Conservation (phyloP, 1,140 invertebrate genomes). For the Leptinotarsa texana region DNA sequence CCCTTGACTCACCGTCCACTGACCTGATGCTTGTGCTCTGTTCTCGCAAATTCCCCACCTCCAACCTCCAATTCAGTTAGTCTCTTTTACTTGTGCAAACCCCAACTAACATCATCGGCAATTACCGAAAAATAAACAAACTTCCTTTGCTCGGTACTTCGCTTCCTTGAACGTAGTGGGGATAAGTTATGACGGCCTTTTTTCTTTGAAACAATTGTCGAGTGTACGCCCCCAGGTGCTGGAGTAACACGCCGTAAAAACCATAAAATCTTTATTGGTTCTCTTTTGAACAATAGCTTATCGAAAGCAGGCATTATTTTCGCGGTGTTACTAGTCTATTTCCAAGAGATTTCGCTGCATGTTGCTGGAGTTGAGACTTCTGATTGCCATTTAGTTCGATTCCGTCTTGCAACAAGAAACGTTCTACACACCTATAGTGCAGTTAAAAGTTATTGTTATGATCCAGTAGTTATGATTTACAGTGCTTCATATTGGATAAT, state of each 20-base stretch:
- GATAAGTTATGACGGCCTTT: neutral
- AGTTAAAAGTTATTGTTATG: neutral
- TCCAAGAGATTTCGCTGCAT: slow-evolving; percentile 9
- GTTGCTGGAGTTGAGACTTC: slow-evolving; percentile 12
- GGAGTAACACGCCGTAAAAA: slow-evolving; percentile 18
- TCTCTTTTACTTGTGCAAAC: slow-evolving; percentile 27
- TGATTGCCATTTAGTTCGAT: slow-evolving; percentile 19
- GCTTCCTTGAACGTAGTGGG: slow-evolving; percentile 6
- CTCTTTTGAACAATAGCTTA: slow-evolving; percentile 19
- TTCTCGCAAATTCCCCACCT: slow-evolving; percentile 44
- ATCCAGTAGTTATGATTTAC: slow-evolving; percentile 8
- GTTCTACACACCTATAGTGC: slow-evolving; percentile 6
- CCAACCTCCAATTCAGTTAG: slow-evolving; percentile 24
- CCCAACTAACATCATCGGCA: slow-evolving; percentile 20
- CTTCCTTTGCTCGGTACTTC: neutral
- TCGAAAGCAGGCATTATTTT: slow-evolving; percentile 13
- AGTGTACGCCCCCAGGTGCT: slow-evolving; percentile 1
- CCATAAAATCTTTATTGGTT: slow-evolving; percentile 23
- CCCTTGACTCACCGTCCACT: slow-evolving; percentile 51
- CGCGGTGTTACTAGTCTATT: slow-evolving; percentile 13
- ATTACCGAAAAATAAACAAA: slow-evolving; percentile 22
- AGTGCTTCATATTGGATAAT: neutral
- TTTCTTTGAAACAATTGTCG: slow-evolving; percentile 3
- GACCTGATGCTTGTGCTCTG: slow-evolving; percentile 44
- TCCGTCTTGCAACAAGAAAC: slow-evolving; percentile 11